Evolutionary conservation across 2,113 vertebrate genomes (phyloP).

Genomic region (Noctilio leporinus): DNA sequence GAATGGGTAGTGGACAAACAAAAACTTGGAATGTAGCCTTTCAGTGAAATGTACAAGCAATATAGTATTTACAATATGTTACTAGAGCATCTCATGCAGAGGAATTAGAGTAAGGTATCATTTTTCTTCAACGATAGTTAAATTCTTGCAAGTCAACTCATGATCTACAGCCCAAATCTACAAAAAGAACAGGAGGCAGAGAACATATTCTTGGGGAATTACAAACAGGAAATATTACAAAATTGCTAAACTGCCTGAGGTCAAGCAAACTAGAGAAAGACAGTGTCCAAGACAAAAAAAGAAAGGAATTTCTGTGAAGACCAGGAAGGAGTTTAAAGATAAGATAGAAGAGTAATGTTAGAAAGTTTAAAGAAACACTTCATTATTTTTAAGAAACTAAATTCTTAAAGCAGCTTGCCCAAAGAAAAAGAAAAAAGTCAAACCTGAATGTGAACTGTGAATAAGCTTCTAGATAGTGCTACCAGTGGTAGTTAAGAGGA

Average conservation of each 20-base stretch:
- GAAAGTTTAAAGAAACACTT: not conserved
- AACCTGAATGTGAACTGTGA: not conserved
- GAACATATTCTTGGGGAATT: not conserved
- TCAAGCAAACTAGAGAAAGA: not conserved
- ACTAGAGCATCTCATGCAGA: not conserved
- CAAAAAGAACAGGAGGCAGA: not conserved
- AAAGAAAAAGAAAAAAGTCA: not conserved
- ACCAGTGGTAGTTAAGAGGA: not conserved
- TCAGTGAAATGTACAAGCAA: not conserved
- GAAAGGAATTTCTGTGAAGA: not conserved
- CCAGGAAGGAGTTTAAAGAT: not conserved
- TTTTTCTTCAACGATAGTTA: not conserved
- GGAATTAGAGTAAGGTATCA: not conserved
- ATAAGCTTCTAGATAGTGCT: not conserved
- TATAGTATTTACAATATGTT: not conserved
- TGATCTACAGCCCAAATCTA: not conserved
- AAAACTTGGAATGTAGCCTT: not conserved
- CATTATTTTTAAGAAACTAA: not conserved
- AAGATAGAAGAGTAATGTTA: not conserved
- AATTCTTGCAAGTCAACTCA: not conserved
- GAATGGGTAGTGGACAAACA: not conserved
- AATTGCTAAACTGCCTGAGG: not conserved
- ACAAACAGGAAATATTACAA: not conserved
- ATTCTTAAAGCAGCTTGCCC: not conserved
- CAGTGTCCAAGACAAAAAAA: not conserved